phyloP scores from a whole-genome alignment of 2,888 invertebrate genomes.

The Glyphotaelius pellucidus region DNA sequence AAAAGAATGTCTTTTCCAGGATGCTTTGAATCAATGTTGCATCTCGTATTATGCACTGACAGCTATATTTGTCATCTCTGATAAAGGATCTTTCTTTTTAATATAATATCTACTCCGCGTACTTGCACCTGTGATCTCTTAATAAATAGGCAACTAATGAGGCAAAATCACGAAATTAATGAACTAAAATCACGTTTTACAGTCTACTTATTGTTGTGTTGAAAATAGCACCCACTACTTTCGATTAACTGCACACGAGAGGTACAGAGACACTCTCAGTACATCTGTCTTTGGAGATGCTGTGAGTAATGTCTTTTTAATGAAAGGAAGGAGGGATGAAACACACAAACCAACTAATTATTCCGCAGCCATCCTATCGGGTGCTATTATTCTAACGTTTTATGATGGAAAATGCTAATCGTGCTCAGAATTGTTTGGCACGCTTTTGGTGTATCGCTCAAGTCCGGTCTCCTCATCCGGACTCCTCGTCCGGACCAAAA shows the following conservation, averaged over 20 bases:
- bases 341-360: not conserved
- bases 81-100: not conserved
- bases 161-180: not conserved
- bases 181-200: no score
- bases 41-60: constrained; percentile 4
- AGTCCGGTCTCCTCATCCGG: no score
- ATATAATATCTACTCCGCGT: not conserved
- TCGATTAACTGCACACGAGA: not conserved
- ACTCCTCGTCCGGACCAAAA: no score
- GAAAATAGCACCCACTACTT: not conserved
- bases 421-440: not conserved
- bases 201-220: no score
- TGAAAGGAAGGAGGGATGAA: not conserved
- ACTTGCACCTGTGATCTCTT: not conserved
- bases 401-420: not conserved
- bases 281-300: not conserved
- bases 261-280: not conserved
- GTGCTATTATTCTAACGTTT: no score
- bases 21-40: constrained; percentile 5
- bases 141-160: not conserved
- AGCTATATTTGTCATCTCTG: not conserved
- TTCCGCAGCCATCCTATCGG: not conserved
- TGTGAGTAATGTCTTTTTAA: not conserved
- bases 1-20: constrained; percentile 11
- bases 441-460: not conserved